Evolutionary conservation across 1,140 invertebrate genomes (phyloP), one percentile per base, ranked within the genome.

Genomic region (Camponotus floridanus): DNA sequence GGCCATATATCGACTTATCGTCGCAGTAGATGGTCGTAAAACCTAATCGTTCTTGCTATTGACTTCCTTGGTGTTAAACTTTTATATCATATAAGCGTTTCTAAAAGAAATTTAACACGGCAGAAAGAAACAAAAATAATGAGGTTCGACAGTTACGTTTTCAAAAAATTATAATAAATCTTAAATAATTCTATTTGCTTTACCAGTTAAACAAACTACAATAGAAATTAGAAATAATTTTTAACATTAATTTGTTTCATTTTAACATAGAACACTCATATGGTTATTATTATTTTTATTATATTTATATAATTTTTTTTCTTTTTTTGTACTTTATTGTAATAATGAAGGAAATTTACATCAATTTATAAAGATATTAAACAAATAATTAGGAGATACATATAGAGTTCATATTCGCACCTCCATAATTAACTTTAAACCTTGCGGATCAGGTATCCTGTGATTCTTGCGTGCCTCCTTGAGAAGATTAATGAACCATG

Each of bases 351-450:
- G 18, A 45, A 33, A 68, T 31, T 36, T 67, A 1, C 18, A 0
- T 78, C 13, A 39, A 57, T 4, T 70, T 57, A 57, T 39, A 13
- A 68, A 31, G 0, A 51, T 18, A 9, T 71, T 36, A 15, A 26
- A 4, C 18, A n/a, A 51, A 2, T 2, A 42, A 26, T 36, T 45
- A 26, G 0, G 13, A 80, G 51, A 15, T 13, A 48, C 18, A 67
- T 33, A 7, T 68, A 18, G 15, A 21, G 26, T 42, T 81, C 13
- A 0, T 15, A 33, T 9, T 48, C 55, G 55, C 39, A 83, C 96
- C 95, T 97, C 96, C 96, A 97, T 96, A 86, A 97, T 96, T 62
- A 96, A 94, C 91, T 97, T 97, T n/a, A 97, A 92, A 51, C 96
- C 96, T 83, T 96, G 95, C 15, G 96, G 91, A 91, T 97, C 96